Evolutionary conservation across 2,797 vertebrate species (phyloP), one percentile per base, ranked within the genome.

Genomic region (Gymnocypris eckloni): DNA sequence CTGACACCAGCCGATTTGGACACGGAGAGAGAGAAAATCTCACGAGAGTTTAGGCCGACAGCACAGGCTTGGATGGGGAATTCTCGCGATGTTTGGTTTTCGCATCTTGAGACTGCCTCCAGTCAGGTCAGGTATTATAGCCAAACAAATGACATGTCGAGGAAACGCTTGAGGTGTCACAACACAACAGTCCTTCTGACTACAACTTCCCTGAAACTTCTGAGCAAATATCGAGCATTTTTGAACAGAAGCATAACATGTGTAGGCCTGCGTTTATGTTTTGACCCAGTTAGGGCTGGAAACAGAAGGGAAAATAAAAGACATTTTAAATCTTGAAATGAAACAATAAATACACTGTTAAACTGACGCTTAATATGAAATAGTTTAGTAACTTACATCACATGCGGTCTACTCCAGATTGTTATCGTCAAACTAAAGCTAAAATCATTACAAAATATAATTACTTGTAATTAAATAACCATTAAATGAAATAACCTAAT

Each of bases 51-150:
- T 2, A n/a, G 37, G 11, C 48, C 37, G 50, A 56, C 82, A 82
- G 83, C 50, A 70, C 69, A 64, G 52, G 61, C 72, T 50, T 43
- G 25, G 73, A 39, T 43, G 20, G 33, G n/a, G 22, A 13, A 5
- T 80, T 90, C 89, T 90, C 89, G 89, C 89, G 89, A 89, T 37
- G 28, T 50, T 85, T 85, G 67, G 25, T 22, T 73, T 69, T 70
- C 41, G 66, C 54, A 72, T 79, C 50, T 61, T 37, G 54, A 79
- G 48, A 18, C 66, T 37, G 77, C 52, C 25, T 71, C 25, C 50
- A 22, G 75, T 59, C 66, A 70, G n/a, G 13, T 16, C 16, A 85
- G 52, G 77, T 85, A 82, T 33, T 28, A 77, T 22, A 78, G 59
- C 39, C 45, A 69, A 83, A 73, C 33, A 39, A 66, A 50, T 45